Percentiles rank a stretch among this genome's conserved stretches.
phyloP scores from a whole-genome alignment of 2,797 vertebrate species.

The Tympanoctomys barrerae region DNA sequence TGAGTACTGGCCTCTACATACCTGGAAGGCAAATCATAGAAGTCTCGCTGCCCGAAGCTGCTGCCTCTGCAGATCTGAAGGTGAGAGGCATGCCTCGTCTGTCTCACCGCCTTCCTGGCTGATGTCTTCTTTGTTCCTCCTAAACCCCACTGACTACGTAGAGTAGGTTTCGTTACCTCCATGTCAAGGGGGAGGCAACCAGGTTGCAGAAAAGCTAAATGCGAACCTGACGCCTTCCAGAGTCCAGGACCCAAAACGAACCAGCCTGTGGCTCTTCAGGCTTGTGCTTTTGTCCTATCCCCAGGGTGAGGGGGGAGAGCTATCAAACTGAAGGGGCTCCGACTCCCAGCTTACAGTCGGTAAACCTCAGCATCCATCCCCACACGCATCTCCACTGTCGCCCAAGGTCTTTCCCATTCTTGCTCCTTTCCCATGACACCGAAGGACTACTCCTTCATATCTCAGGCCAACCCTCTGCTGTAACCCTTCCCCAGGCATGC shows the following conservation, averaged over 20 bases:
- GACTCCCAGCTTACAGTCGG: rapidly evolving
- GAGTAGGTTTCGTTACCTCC: too few relatives aligned
- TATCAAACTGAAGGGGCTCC: background rate
- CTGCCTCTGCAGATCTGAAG: conserved; percentile 89
- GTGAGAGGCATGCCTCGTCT: conserved; percentile 77
- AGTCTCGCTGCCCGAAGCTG: conserved; percentile 87
- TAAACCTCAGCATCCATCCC: background rate
- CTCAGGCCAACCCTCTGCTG: background rate
- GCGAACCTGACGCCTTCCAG: background rate
- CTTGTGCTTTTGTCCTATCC: background rate
- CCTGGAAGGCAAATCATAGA: conserved; percentile 91
- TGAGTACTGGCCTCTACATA: conserved; percentile 94
- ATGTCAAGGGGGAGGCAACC: background rate
- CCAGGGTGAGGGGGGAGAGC: background rate
- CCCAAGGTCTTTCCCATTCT: background rate
- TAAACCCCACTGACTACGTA: background rate
- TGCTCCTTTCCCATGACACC: background rate
- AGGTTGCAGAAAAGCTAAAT: background rate
- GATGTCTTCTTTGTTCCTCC: background rate
- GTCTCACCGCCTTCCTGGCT: background rate
- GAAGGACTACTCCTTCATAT: background rate
- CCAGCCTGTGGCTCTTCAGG: background rate
- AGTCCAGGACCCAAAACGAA: background rate
- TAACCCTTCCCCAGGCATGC: background rate
- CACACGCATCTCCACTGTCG: rapidly evolving